Conservation (phyloP, 2,113 vertebrate genomes). For the western clawed frog (Xenopus tropicalis) region DNA sequence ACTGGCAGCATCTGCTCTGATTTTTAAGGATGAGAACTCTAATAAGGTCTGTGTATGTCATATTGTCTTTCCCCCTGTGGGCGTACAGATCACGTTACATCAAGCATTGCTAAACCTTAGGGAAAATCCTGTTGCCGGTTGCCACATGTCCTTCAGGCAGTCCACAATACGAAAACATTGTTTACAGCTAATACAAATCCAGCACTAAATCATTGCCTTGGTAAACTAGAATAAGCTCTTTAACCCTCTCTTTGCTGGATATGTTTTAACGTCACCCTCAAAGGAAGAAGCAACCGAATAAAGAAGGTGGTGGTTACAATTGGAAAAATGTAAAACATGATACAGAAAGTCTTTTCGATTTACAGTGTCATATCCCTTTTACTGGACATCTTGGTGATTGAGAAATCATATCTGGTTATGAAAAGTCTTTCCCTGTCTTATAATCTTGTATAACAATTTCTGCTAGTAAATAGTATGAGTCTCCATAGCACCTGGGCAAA, state of each 20-base stretch:
- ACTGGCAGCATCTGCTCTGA: conserved; percentile 38
- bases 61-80: conserved; percentile 33
- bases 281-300: too few relatives aligned
- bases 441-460: too few relatives aligned
- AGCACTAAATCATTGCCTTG: background rate
- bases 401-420: too few relatives aligned
- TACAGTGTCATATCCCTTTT: too few relatives aligned
- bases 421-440: too few relatives aligned
- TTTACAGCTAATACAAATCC: background rate
- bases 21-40: conserved; percentile 38
- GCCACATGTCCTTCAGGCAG: conserved; percentile 37
- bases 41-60: conserved; percentile 40
- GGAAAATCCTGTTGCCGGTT: conserved; percentile 42
- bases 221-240: conserved; percentile 4
- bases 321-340: too few relatives aligned
- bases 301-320: too few relatives aligned
- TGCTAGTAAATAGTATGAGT: too few relatives aligned
- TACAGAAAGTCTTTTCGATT: too few relatives aligned
- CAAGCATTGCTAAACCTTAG: conserved; percentile 42
- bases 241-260: background rate
- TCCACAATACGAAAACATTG: conserved; percentile 20
- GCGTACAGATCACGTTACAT: conserved; percentile 40
- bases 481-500: too few relatives aligned
- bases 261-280: background rate
- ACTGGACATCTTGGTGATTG: too few relatives aligned